Conservation (phyloP, 2,113 vertebrate species). For the Carettochelys insculpta region DNA sequence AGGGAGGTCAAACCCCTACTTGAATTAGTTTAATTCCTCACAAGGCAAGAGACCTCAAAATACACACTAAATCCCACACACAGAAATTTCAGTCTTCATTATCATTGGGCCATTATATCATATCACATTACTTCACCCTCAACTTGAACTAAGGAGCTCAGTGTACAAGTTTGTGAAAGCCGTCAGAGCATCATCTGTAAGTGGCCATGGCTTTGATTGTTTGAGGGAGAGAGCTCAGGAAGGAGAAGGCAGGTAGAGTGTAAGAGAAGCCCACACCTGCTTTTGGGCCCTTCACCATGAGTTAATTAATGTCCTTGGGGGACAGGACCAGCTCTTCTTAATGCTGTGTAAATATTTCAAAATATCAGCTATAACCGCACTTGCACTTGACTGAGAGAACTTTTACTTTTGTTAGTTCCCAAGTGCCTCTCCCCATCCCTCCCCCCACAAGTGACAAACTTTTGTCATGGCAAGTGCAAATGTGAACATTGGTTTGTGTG, state of each 20-base stretch:
- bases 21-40: not conserved
- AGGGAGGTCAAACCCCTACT: too few relatives aligned
- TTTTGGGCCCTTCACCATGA: not conserved
- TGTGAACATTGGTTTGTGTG: too few relatives aligned
- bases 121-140: conserved; percentile 7
- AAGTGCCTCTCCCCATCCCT: too few relatives aligned
- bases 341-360: not conserved
- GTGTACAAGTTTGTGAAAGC: not conserved
- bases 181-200: not conserved
- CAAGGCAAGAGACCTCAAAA: conserved; percentile 15
- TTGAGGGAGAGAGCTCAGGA: not conserved
- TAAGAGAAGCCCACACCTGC: not conserved
- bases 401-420: too few relatives aligned
- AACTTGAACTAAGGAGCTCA: not conserved
- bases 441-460: too few relatives aligned
- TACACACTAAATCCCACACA: not conserved
- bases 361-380: too few relatives aligned
- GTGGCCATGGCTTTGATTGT: not conserved
- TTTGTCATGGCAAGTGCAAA: too few relatives aligned
- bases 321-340: not conserved
- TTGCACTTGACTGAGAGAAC: too few relatives aligned
- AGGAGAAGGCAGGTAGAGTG: conserved; percentile 13
- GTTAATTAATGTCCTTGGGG: not conserved
- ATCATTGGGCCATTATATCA: conserved; percentile 22
- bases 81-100: not conserved